Conservation (phyloP, 2,113 vertebrate genomes). For the Loxodonta africana region DNA sequence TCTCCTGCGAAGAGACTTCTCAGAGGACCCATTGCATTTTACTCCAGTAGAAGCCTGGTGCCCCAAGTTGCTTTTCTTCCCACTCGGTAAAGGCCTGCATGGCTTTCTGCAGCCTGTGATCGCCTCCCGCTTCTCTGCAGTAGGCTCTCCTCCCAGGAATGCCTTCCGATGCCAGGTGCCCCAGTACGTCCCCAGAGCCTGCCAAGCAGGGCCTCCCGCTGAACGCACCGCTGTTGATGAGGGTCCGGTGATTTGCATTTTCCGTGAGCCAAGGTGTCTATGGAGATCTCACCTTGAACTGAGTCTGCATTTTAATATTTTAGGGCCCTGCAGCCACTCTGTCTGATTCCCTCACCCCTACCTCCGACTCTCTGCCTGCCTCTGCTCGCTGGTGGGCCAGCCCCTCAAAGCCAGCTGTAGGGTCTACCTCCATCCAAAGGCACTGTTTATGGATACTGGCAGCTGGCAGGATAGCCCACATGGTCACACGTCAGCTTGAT, state of each 20-base stretch:
- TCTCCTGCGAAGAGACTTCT: not conserved
- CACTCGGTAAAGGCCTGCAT: not conserved
- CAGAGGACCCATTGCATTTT: too few species aligned
- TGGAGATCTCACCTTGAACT: not conserved
- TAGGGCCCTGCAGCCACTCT: not conserved
- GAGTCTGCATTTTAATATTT: slow-evolving; percentile 6
- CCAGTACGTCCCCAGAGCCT: not conserved
- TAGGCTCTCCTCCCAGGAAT: not conserved
- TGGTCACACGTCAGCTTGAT: not conserved
- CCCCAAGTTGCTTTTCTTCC: not conserved
- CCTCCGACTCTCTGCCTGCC: not conserved
- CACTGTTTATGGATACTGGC: not conserved
- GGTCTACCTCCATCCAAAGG: not conserved
- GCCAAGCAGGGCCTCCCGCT: not conserved
- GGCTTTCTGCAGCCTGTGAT: not conserved
- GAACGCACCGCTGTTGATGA: not conserved
- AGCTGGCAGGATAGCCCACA: not conserved
- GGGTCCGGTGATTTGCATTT: not conserved
- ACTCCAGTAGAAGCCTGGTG: not conserved
- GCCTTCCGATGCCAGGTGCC: not conserved
- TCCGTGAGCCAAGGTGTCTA: not conserved
- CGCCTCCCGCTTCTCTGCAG: too few species aligned
- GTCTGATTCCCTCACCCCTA: not conserved
- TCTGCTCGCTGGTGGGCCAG: not conserved
- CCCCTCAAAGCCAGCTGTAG: not conserved